Conservation (phyloP, 1,140 invertebrate genomes). For the Gryllus bimaculatus region DNA sequence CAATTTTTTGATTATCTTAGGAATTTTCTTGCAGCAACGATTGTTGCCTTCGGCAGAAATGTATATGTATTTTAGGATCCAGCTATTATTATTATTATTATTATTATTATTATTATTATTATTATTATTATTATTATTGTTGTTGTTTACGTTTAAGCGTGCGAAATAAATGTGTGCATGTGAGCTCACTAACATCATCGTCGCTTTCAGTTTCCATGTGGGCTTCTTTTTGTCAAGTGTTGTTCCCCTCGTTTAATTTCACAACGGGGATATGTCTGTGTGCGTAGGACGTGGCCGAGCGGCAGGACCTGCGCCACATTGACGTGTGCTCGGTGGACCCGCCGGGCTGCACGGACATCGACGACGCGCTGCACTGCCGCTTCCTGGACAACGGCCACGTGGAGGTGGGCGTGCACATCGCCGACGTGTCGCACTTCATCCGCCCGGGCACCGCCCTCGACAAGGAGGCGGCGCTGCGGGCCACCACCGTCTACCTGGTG, state of each 20-base stretch:
- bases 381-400: constrained; percentile 62
- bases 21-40: too few species aligned
- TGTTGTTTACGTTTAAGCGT: too few species aligned
- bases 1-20: too few species aligned
- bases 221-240: too few species aligned
- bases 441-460: constrained; percentile 79
- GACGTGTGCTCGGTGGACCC: constrained; percentile 96
- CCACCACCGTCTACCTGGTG: constrained; percentile 85
- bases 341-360: constrained; percentile 97
- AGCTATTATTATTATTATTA: too few species aligned
- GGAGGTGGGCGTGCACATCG: constrained; percentile 90
- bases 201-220: too few species aligned
- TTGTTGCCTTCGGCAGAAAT: too few species aligned
- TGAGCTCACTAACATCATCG: too few species aligned
- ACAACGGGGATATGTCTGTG: neutral
- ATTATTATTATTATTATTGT: neutral
- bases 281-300: constrained; percentile 60
- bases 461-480: constrained; percentile 70
- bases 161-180: too few species aligned
- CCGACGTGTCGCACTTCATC: constrained; percentile 92
- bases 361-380: constrained; percentile 92
- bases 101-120: constrained; percentile 6
- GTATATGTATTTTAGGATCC: too few species aligned
- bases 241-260: too few species aligned
- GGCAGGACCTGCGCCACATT: constrained; percentile 74